Conservation (phyloP, 23 tunicate genomes). For the Halocynthia aurantium region DNA sequence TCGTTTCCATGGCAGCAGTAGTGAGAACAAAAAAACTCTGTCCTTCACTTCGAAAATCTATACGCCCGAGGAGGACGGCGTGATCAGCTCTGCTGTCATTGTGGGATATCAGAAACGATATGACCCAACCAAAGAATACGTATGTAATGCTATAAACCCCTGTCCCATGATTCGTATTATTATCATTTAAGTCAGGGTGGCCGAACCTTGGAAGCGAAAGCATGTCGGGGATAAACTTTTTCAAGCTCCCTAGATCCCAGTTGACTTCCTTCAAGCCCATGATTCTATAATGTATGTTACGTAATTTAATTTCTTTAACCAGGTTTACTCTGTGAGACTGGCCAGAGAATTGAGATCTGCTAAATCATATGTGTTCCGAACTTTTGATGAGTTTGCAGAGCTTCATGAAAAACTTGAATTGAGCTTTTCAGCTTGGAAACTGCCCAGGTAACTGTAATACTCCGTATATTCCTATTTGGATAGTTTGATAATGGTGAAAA, state of each 20-base stretch:
- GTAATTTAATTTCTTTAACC: not conserved
- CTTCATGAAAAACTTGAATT: conserved; percentile 56
- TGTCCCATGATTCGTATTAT: too few species aligned
- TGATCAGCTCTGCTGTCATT: conserved; percentile 39
- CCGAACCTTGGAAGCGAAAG: too few species aligned
- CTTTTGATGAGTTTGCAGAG: conserved; percentile 84
- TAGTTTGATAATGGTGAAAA: too few species aligned
- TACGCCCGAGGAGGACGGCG: conserved; percentile 56
- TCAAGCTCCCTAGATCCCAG: too few species aligned
- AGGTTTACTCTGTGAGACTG: conserved; percentile 70
- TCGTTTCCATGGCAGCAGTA: conserved; percentile 51
- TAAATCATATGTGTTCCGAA: conserved; percentile 72
- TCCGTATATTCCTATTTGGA: too few species aligned
- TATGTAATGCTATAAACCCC: conserved; percentile 11
- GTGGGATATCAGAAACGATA: conserved; percentile 77
- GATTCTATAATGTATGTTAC: too few species aligned
- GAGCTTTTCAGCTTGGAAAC: conserved; percentile 15
- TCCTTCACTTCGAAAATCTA: conserved; percentile 74
- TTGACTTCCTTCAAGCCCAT: too few species aligned
- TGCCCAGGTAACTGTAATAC: conserved; percentile 29
- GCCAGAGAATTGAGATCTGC: conserved; percentile 49
- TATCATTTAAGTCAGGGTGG: too few species aligned
- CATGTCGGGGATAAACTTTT: too few species aligned
- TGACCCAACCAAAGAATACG: conserved; percentile 86
- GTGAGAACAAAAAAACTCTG: conserved; percentile 60